Evolutionary conservation across 1,140 invertebrate genomes (phyloP).

Genomic region (Acyrthosiphon pisum): DNA sequence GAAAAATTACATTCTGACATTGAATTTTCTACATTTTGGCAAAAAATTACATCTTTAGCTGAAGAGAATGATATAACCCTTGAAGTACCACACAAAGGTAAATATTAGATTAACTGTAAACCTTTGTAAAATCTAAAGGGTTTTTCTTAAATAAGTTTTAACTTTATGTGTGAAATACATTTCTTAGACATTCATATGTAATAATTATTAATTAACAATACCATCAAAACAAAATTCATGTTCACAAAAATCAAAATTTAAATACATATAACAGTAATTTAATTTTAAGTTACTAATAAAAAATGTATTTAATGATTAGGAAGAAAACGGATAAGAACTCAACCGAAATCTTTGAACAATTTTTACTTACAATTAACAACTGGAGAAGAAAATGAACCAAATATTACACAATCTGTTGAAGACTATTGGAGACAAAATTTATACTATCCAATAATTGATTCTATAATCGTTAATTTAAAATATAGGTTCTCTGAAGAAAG

Average conservation of each 20-base stretch:
- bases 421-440: constrained; percentile 6
- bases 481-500: constrained; percentile 14
- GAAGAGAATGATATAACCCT: constrained; percentile 19
- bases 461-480: neutral
- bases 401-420: no score
- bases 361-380: constrained; percentile 6
- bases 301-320: neutral
- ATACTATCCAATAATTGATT: constrained; percentile 27
- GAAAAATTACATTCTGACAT: no score
- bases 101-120: neutral
- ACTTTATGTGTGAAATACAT: no score
- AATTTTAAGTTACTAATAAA: neutral
- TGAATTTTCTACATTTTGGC: no score
- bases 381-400: neutral
- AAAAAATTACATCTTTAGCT: constrained; percentile 20
- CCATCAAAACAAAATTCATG: no score
- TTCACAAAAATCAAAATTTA: no score
- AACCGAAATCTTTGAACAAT: constrained; percentile 2
- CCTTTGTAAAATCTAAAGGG: neutral
- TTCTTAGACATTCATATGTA: no score
- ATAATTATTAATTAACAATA: no score
- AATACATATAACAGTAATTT: neutral
- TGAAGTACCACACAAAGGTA: neutral
- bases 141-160: no score
- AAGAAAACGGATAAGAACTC: neutral